A percentile compares a stretch with the other conserved stretches of the same genome.
phyloP scores from a whole-genome alignment of 2,797 vertebrate genomes.

The Psittacula derbiana region DNA sequence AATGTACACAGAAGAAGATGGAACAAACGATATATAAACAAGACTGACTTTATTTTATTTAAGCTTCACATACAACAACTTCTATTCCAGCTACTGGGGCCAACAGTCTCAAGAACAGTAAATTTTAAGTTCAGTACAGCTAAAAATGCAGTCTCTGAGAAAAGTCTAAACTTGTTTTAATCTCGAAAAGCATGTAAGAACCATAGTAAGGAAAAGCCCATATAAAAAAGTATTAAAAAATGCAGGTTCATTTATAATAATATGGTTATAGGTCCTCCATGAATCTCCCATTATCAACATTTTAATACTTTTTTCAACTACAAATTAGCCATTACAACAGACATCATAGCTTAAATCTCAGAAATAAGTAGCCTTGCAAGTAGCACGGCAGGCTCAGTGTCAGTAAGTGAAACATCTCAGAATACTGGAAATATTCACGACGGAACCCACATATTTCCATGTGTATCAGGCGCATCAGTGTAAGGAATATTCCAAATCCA shows the following conservation, averaged over 20 bases:
- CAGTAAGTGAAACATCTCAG: not conserved
- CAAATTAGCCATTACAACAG: not conserved
- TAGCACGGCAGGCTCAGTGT: not conserved
- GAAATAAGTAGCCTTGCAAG: not conserved
- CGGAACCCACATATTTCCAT: slow-evolving; percentile 94
- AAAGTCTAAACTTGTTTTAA: not conserved
- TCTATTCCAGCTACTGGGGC: not conserved
- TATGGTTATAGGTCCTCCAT: not conserved
- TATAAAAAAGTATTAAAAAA: slow-evolving; percentile 62
- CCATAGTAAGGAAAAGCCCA: not conserved
- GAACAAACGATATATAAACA: not conserved
- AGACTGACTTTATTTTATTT: slow-evolving; percentile 33
- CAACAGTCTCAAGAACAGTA: not conserved
- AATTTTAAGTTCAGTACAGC: not conserved
- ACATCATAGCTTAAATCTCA: not conserved
- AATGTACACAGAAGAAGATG: not conserved
- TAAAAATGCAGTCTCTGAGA: not conserved
- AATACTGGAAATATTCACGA: slow-evolving; percentile 69
- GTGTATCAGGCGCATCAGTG: slow-evolving; percentile 87
- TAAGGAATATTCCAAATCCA: slow-evolving; percentile 99
- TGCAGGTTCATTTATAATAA: not conserved
- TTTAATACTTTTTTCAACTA: not conserved
- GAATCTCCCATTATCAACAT: not conserved
- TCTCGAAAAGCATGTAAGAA: not conserved
- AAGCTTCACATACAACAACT: not conserved